phyloP scores from a whole-genome alignment of 2,113 vertebrate species.

The Butorides virescens region DNA sequence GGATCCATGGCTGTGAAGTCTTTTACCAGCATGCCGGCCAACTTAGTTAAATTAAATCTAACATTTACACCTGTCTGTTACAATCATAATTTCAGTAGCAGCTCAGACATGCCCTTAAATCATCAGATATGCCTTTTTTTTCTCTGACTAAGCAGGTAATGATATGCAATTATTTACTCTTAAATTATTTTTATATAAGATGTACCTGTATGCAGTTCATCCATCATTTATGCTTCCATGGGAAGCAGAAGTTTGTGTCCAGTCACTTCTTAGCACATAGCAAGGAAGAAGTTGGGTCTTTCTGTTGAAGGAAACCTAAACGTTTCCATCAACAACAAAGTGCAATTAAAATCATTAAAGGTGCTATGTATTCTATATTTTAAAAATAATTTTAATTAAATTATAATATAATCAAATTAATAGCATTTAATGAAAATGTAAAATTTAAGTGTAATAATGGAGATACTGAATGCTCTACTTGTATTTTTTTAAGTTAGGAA shows the following conservation, averaged over 20 bases:
- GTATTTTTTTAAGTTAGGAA: neutral
- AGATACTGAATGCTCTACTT: neutral
- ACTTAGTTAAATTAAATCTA: neutral
- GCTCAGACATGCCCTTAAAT: neutral
- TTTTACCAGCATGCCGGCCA: neutral
- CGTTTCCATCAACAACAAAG: neutral
- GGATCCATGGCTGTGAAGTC: neutral
- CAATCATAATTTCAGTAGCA: neutral
- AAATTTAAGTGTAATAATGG: neutral
- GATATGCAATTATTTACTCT: neutral
- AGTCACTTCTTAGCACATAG: neutral
- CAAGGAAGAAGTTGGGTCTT: neutral
- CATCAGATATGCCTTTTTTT: neutral
- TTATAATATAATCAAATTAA: neutral
- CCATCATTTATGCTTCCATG: neutral
- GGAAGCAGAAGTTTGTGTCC: neutral
- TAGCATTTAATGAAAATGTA: neutral
- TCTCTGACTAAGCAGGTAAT: neutral
- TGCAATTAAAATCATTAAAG: neutral
- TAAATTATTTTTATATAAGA: neutral
- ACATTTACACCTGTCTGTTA: no score
- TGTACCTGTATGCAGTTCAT: neutral
- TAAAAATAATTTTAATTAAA: neutral
- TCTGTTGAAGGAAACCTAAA: neutral
- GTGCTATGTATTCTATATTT: neutral